A percentile compares a stretch with the other conserved stretches of the same genome.
phyloP scores from a whole-genome alignment of 2,888 invertebrate species.

The Campoletis raptor region DNA sequence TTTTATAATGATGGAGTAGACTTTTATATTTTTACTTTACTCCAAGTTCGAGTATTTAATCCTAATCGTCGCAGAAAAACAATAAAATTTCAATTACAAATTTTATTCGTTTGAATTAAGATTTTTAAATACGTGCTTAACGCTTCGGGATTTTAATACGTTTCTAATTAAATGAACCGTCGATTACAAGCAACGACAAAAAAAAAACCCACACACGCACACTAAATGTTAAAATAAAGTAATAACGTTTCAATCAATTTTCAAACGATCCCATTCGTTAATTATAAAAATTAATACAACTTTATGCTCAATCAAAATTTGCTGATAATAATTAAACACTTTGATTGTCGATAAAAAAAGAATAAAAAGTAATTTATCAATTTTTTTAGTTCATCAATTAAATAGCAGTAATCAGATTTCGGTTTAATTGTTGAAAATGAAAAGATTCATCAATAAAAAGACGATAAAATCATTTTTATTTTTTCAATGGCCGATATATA shows the following conservation, averaged over 20 bases:
- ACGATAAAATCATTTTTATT: neutral
- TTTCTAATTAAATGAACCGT: neutral
- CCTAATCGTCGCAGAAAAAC: neutral
- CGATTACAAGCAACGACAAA: no score
- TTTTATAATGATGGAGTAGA: neutral
- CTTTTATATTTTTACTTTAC: neutral
- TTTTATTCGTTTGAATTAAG: neutral
- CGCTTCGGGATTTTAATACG: neutral
- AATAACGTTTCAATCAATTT: no score
- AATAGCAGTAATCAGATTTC: neutral
- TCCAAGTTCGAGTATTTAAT: neutral
- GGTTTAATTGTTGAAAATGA: neutral
- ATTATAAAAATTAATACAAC: neutral
- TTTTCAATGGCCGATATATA: neutral
- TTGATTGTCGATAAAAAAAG: neutral
- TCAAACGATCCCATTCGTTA: no score
- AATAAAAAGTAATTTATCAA: neutral
- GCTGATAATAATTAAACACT: neutral
- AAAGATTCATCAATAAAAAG: neutral
- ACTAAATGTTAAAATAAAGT: no score
- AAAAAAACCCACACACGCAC: no score
- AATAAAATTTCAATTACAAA: neutral
- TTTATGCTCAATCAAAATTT: neutral
- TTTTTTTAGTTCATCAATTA: neutral
- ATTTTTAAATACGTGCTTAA: no score